phyloP scores from a whole-genome alignment of 2,113 vertebrate genomes.

The Scartelaos histophorus region DNA sequence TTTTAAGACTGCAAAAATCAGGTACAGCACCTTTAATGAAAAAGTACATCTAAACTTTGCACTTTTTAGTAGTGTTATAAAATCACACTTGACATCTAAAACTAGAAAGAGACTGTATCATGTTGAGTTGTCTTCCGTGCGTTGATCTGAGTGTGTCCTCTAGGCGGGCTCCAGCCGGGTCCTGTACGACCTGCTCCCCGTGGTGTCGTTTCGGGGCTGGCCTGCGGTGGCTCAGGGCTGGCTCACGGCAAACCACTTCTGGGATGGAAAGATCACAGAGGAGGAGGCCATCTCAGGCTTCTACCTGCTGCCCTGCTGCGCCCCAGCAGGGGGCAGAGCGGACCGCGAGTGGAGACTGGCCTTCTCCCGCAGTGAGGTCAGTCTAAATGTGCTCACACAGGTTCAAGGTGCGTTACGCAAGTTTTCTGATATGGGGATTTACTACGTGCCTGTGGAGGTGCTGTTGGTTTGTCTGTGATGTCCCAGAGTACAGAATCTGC shows the following conservation, averaged over 20 bases:
- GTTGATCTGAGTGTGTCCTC: constrained; percentile 14
- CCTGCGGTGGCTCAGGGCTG: constrained; percentile 82
- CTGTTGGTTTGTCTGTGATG: no score
- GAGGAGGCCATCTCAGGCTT: constrained; percentile 82
- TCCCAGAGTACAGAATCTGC: no score
- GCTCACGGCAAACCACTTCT: constrained; percentile 84
- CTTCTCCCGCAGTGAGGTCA: constrained; percentile 85
- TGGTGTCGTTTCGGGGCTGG: constrained; percentile 86
- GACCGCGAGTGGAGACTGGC: constrained; percentile 84
- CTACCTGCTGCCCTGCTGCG: constrained; percentile 84
- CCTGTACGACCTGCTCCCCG: constrained; percentile 85
- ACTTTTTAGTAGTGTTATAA: no score
- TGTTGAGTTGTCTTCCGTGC: not conserved
- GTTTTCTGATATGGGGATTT: no score
- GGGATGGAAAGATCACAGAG: constrained; percentile 84
- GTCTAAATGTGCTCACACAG: not conserved
- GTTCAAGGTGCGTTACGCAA: no score
- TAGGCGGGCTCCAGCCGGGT: constrained; percentile 77
- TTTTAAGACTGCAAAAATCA: no score
- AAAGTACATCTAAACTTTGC: no score
- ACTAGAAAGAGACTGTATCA: not conserved
- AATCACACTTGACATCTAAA: no score
- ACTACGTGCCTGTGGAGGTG: no score
- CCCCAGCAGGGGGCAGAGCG: constrained; percentile 69
- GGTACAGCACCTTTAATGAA: no score